These are phyloP conservation scores for Beaufortia kweichowensis DNA, from an alignment of 2,113 vertebrate genomes.

Conservation along the genomic window DNA sequence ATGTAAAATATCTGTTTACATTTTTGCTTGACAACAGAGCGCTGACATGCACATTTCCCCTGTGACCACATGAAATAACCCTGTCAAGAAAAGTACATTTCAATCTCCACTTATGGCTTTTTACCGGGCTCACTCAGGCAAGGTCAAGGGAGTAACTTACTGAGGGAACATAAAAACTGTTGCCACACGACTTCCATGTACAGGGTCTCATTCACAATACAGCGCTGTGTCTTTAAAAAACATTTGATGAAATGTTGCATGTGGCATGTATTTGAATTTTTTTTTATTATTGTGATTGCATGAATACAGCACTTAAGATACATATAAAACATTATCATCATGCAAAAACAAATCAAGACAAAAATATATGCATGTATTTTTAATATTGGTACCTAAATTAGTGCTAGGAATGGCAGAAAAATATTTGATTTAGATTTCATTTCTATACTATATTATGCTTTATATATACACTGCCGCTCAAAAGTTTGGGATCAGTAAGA, in stretches of 20 bases:
- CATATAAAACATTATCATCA: too few relatives aligned
- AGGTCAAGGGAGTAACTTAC: constrained; percentile 57
- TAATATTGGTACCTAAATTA: too few relatives aligned
- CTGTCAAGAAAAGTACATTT: constrained; percentile 66
- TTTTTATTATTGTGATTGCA: constrained; percentile 1
- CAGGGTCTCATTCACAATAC: neutral
- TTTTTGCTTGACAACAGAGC: constrained; percentile 64
- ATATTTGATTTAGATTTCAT: too few relatives aligned
- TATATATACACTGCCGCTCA: too few relatives aligned
- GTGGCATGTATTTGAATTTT: neutral
- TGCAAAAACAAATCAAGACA: neutral
- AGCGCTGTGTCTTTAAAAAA: neutral
- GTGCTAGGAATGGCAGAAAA: too few relatives aligned
- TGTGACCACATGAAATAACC: constrained; percentile 67
- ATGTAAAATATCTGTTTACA: constrained; percentile 73
- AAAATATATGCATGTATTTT: too few relatives aligned
- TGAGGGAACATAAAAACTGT: constrained; percentile 14
- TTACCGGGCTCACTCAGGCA: constrained; percentile 54
- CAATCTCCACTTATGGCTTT: constrained; percentile 62
- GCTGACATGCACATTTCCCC: constrained; percentile 67
- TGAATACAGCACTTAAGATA: neutral
- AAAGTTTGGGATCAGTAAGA: too few relatives aligned
- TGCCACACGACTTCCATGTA: neutral
- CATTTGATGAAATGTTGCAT: neutral
- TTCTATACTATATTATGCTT: too few relatives aligned